Percentiles rank a stretch among this genome's conserved stretches.
phyloP scores from a whole-genome alignment of 2,113 vertebrate genomes.

The Engystomops pustulosus region DNA sequence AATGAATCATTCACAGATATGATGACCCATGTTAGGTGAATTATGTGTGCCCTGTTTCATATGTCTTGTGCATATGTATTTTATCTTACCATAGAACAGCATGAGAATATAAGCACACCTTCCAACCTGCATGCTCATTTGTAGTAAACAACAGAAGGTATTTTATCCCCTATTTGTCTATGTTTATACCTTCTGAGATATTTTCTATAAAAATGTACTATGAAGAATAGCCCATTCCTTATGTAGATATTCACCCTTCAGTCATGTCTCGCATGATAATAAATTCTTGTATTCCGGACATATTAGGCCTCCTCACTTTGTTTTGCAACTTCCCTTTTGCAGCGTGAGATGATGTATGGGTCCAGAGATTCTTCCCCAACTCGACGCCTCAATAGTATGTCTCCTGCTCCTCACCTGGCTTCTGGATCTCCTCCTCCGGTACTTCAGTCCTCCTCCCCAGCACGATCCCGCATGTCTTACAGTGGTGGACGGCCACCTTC shows the following conservation, averaged over 20 bases:
- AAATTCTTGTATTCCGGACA: not conserved
- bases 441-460: constrained; percentile 83
- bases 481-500: constrained; percentile 89
- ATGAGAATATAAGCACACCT: not conserved
- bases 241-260: not conserved
- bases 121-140: not conserved
- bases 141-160: not conserved
- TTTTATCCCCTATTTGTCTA: not conserved
- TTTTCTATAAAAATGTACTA: not conserved
- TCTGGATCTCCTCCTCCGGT: constrained; percentile 66
- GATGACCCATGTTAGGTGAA: not conserved
- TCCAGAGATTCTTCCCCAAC: constrained; percentile 95
- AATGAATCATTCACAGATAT: not conserved
- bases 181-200: not conserved
- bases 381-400: constrained; percentile 91
- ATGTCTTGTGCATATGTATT: constrained; percentile 7
- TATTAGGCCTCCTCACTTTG: not conserved
- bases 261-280: not conserved
- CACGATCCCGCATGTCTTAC: constrained; percentile 94
- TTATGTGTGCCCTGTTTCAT: not conserved
- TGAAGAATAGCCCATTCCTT: not conserved
- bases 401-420: constrained; percentile 75
- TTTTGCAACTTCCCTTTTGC: constrained; percentile 61
- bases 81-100: not conserved
- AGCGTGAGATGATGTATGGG: constrained; percentile 96